Conservation (phyloP, 2,113 vertebrate genomes). For the Corythoichthys haematopterus region DNA sequence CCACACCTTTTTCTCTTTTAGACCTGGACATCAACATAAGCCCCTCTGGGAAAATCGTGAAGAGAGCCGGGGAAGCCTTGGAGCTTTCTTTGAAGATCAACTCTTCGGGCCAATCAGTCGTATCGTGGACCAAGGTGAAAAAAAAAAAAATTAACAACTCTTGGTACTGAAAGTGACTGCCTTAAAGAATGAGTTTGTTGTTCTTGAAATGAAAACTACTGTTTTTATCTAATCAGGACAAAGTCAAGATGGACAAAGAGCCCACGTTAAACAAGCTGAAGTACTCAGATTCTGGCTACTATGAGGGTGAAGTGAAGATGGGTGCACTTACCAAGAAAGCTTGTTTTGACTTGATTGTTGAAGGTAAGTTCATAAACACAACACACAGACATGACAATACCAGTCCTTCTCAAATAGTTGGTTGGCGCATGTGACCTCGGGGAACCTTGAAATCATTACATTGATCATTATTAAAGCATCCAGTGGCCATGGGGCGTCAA, state of each 20-base stretch:
- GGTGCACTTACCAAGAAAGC: slow-evolving; percentile 67
- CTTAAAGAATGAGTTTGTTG: slow-evolving; percentile 5
- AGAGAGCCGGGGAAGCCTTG: slow-evolving; percentile 75
- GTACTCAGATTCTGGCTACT: slow-evolving; percentile 83
- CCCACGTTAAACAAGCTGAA: slow-evolving; percentile 77
- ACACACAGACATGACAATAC: not conserved
- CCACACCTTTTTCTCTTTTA: slow-evolving; percentile 60
- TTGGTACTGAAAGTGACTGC: not conserved
- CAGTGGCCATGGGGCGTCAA: no score
- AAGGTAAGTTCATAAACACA: slow-evolving; percentile 74
- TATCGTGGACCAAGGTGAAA: slow-evolving; percentile 87
- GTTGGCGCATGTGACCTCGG: no score
- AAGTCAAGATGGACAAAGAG: slow-evolving; percentile 46
- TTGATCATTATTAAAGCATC: no score
- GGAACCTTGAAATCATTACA: no score
- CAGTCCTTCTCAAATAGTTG: not conserved
- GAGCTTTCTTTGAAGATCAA: slow-evolving; percentile 73
- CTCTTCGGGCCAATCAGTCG: slow-evolving; percentile 75
- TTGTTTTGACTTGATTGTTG: slow-evolving; percentile 80
- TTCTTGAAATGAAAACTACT: slow-evolving; percentile 1
- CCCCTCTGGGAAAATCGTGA: slow-evolving; percentile 77
- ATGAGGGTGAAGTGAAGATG: slow-evolving; percentile 79
- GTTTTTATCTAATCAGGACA: slow-evolving; percentile 47
- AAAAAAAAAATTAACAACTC: not conserved
- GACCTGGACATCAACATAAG: slow-evolving; percentile 85